These are phyloP conservation scores for Adoxophyes honmai DNA, from an alignment of 1,140 invertebrate genomes.

Conservation along the genomic window DNA sequence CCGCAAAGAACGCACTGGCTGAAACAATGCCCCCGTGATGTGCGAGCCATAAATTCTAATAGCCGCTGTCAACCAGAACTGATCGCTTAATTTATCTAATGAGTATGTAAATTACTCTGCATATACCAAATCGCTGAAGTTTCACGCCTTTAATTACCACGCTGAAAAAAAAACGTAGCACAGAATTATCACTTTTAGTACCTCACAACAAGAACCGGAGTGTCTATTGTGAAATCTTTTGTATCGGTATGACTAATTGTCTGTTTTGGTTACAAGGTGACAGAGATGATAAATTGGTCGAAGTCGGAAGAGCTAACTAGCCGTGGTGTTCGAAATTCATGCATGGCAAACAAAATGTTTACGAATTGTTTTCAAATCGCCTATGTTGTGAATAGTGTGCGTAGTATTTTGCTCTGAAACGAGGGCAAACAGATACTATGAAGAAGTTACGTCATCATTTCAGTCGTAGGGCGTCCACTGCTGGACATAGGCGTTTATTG, in stretches of 20 bases:
- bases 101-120: slow-evolving; percentile 11
- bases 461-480: too few species aligned
- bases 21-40: not conserved
- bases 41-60: slow-evolving; percentile 22
- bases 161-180: slow-evolving; percentile 1
- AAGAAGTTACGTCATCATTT: too few species aligned
- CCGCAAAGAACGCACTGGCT: too few species aligned
- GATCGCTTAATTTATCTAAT: slow-evolving; percentile 21
- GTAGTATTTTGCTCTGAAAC: too few species aligned
- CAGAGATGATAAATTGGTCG: slow-evolving; percentile 20
- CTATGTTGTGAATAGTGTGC: too few species aligned
- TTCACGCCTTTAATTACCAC: slow-evolving; percentile 4
- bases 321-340: not conserved
- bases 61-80: slow-evolving; percentile 16
- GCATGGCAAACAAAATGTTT: slow-evolving; percentile 2
- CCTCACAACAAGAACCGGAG: not conserved
- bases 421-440: too few species aligned
- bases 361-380: too few species aligned
- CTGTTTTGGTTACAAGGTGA: slow-evolving; percentile 29
- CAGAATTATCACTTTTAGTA: not conserved
- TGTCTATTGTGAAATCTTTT: not conserved
- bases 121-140: slow-evolving; percentile 8
- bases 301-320: slow-evolving; percentile 3
- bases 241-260: slow-evolving; percentile 21
- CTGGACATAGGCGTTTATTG: too few species aligned